Conservation (phyloP, 2,113 vertebrate genomes). For the Mormyrus lacerda region DNA sequence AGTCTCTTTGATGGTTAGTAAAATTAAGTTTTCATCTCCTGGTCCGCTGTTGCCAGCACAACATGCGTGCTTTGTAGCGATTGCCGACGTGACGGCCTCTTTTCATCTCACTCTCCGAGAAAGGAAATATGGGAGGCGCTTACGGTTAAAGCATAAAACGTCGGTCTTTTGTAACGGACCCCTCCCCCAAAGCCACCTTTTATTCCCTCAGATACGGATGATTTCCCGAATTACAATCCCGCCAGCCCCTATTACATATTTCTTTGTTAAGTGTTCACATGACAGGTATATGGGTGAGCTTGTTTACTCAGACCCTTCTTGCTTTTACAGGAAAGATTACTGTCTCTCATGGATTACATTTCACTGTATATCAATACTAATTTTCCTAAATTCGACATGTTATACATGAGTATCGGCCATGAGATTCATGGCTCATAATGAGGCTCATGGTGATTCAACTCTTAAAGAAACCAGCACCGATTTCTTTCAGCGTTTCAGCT, state of each 20-base stretch:
- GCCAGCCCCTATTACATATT: not conserved
- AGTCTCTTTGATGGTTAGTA: conserved; percentile 7
- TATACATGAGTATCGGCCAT: not conserved
- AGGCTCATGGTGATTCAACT: not conserved
- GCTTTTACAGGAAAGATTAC: not conserved
- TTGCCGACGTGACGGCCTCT: not conserved
- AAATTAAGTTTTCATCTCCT: not conserved
- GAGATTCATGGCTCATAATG: not conserved
- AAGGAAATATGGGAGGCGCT: not conserved
- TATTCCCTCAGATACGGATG: not conserved
- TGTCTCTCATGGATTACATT: not conserved
- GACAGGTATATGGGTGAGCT: not conserved
- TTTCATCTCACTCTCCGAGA: not conserved
- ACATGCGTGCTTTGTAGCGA: not conserved
- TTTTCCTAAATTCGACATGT: not conserved
- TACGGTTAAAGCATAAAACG: not conserved
- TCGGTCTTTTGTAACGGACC: not conserved
- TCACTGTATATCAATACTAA: not conserved
- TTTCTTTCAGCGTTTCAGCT: not conserved
- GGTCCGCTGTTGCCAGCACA: not conserved
- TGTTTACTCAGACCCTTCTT: not conserved
- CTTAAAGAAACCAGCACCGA: not conserved
- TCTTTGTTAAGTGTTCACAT: not conserved
- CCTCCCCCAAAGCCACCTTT: not conserved
- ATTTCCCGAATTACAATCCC: not conserved